Evolutionary conservation across 2,797 vertebrate species (phyloP), one percentile per base, ranked within the genome.

Genomic region (Coluber constrictor): DNA sequence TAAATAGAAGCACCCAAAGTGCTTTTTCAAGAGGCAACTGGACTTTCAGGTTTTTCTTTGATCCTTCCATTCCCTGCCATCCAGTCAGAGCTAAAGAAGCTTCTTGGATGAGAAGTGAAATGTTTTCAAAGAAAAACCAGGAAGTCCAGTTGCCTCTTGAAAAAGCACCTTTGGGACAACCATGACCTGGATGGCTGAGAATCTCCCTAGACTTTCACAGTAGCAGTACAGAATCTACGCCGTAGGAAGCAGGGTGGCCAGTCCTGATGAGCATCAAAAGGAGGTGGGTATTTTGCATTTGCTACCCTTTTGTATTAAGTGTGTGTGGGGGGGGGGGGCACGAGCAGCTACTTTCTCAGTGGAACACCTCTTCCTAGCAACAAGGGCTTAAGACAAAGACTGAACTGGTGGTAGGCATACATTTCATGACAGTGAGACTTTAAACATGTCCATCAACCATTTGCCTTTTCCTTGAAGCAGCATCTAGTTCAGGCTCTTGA

Each of bases 191-290:
- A 29, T 63, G 61, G 10, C 61, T 63, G 61, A 63, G 4, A 63
- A 29, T 12, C 27, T 63, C 27, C 10, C 0, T 29, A 29, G 61
- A n/a, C 37, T 60, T 89, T 6, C 8, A 11, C 16, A n/a, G n/a
- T 27, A 56, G 27, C 7, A 25, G 12, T 23, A 66, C 15, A 16
- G 51, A 54, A 57, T 57, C 27, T 90, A 59, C 23, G 43, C 23
- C 12, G 90, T 88, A 29, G 91, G 29, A 87, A 56, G 23, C 90
- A 92, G 27, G 55, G 37, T 83, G 93, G 60, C 59, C 92, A 20
- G 25, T 27, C 12, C 55, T 27, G 0, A 0, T 16, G 86, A 92
- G 54, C 8, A 86, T 0, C 3, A 90, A 13, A 59, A 90, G 47
- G 86, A 51, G 23, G 27, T 79, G 86, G 87, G 59, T 20, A 0